A percentile compares a stretch with the other conserved stretches of the same genome.
phyloP scores from a whole-genome alignment of 2,888 invertebrate genomes.

The Troides helena region DNA sequence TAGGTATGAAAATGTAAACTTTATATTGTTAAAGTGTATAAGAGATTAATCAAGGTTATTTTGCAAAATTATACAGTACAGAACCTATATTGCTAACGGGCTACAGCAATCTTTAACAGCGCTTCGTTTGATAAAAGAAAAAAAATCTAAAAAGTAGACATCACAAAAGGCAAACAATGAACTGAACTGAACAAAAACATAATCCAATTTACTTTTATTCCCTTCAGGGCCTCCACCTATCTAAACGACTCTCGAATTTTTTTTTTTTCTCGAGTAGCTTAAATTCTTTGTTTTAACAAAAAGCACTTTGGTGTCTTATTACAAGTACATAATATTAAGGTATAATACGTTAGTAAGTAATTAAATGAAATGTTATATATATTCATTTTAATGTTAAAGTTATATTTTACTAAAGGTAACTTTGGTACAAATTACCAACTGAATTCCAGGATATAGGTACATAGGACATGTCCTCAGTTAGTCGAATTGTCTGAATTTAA shows the following conservation, averaged over 20 bases:
- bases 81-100: neutral
- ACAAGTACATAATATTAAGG: neutral
- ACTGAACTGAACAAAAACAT: conserved; percentile 17
- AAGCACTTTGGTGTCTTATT: neutral
- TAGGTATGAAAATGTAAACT: no score
- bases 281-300: neutral
- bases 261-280: neutral
- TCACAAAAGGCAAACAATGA: neutral
- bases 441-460: neutral
- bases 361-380: neutral
- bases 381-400: neutral
- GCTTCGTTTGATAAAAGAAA: neutral
- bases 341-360: no score
- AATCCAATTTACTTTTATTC: conserved; percentile 21
- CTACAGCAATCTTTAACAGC: neutral
- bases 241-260: conserved; percentile 10
- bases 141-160: neutral
- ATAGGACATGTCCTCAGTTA: neutral
- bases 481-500: no score
- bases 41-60: neutral
- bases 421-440: neutral
- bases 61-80: neutral
- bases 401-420: neutral
- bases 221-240: conserved; percentile 1
- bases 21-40: neutral